A percentile compares a stretch with the other conserved stretches of the same genome.
phyloP scores from a whole-genome alignment of 53 echinoderm and acorn worm species.

The Echinometra lucunter region DNA sequence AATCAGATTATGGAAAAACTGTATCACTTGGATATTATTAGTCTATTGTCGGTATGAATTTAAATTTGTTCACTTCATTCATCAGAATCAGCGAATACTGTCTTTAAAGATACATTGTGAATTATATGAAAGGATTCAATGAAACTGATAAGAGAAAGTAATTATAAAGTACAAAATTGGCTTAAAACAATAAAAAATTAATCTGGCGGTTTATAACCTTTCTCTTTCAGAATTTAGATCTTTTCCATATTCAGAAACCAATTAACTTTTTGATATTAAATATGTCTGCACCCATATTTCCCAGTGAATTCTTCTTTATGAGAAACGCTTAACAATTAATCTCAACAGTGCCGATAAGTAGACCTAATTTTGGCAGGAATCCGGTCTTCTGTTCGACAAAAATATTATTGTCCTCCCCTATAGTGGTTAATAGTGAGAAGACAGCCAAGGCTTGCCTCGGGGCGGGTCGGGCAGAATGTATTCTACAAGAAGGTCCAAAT shows the following conservation, averaged over 20 bases:
- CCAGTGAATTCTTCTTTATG: neutral
- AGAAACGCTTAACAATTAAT: neutral
- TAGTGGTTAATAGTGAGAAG: neutral
- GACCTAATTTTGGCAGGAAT: conserved; percentile 22
- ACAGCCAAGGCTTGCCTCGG: neutral
- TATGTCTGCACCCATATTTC: neutral
- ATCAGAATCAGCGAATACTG: neutral
- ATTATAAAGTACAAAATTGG: no score
- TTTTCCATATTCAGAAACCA: no score
- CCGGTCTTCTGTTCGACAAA: neutral
- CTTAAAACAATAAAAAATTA: no score
- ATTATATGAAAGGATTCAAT: no score
- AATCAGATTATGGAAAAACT: neutral
- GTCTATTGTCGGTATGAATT: neutral
- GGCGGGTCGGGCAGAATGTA: neutral
- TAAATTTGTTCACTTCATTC: neutral
- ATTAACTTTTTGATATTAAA: neutral
- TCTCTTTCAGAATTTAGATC: no score
- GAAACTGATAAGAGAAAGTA: no score
- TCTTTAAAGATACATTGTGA: no score
- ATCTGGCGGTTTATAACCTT: no score
- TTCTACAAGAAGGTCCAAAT: neutral
- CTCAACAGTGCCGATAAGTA: neutral
- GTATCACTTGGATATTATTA: neutral
- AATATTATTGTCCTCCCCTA: neutral